Conservation (phyloP, 2,113 vertebrate genomes). For the Neolamprologus caudopunctatus region DNA sequence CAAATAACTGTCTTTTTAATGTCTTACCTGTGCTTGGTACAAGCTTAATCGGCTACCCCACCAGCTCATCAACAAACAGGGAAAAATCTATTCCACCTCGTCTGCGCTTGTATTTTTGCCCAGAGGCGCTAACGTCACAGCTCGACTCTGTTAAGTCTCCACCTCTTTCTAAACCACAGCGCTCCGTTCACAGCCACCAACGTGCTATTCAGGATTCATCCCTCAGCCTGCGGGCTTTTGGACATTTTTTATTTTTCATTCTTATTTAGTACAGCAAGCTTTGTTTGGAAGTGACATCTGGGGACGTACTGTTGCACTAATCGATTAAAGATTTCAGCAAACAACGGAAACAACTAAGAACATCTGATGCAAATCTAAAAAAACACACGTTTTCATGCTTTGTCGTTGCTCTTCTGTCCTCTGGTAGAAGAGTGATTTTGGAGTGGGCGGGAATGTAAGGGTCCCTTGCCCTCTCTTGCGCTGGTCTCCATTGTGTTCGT, state of each 20-base stretch:
- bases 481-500: conserved; percentile 69
- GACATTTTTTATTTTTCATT: conserved; percentile 9
- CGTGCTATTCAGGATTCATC: conserved; percentile 48
- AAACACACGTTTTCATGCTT: not conserved
- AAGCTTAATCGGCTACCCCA: not conserved
- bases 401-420: conserved; percentile 2
- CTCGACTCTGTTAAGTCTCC: conserved; percentile 27
- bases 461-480: conserved; percentile 63
- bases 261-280: conserved; percentile 75
- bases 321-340: conserved; percentile 25
- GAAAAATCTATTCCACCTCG: conserved; percentile 35
- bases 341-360: conserved; percentile 51
- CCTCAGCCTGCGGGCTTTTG: conserved; percentile 76
- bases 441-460: conserved; percentile 36
- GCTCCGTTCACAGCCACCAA: conserved; percentile 71
- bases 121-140: conserved; percentile 26
- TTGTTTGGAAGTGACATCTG: conserved; percentile 77
- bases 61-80: conserved; percentile 43
- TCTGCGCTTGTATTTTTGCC: conserved; percentile 64
- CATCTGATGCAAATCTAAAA: conserved; percentile 54
- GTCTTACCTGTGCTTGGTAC: conserved; percentile 2
- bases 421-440: conserved; percentile 21
- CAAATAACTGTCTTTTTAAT: conserved; percentile 34
- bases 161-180: conserved; percentile 67
- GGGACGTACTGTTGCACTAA: conserved; percentile 71